A percentile compares a stretch with the other conserved stretches of the same genome.
phyloP scores from a whole-genome alignment of 2,797 vertebrate species.

The Myripristis jacobus region DNA sequence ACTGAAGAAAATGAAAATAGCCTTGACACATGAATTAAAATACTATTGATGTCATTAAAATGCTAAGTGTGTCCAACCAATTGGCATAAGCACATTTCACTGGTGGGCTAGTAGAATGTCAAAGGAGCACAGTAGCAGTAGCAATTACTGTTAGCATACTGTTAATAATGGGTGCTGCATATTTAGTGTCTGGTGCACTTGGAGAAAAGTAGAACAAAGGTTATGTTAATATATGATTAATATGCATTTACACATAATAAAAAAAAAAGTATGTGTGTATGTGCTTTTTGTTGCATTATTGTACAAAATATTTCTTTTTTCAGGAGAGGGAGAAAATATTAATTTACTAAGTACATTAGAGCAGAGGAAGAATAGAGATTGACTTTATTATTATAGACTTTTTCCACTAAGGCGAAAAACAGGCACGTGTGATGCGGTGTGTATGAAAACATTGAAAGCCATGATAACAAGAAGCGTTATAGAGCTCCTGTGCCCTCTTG shows the following conservation, averaged over 20 bases:
- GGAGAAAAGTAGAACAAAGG: slow-evolving; percentile 75
- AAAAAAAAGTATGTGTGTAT: slow-evolving; percentile 51
- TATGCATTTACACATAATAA: slow-evolving; percentile 62
- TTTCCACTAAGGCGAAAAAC: slow-evolving; percentile 52
- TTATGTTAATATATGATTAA: slow-evolving; percentile 77
- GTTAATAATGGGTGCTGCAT: slow-evolving; percentile 78
- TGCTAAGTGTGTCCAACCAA: slow-evolving; percentile 82
- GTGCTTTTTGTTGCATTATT: slow-evolving; percentile 42
- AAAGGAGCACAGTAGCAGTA: slow-evolving; percentile 73
- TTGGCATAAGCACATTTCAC: slow-evolving; percentile 82
- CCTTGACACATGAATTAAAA: slow-evolving; percentile 81
- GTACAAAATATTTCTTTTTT: slow-evolving; percentile 51
- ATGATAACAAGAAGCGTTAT: slow-evolving; percentile 6
- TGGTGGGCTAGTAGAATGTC: slow-evolving; percentile 70
- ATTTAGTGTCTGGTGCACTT: slow-evolving; percentile 71
- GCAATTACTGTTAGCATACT: slow-evolving; percentile 80
- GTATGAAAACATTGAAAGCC: slow-evolving; percentile 29
- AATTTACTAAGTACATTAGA: slow-evolving; percentile 46
- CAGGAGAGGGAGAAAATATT: slow-evolving; percentile 45
- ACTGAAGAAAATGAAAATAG: slow-evolving; percentile 75
- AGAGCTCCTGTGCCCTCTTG: slow-evolving; percentile 81
- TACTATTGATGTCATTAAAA: slow-evolving; percentile 83
- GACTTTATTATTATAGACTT: slow-evolving; percentile 53
- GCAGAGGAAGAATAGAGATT: slow-evolving; percentile 61
- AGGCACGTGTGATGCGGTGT: slow-evolving; percentile 36